Evolutionary conservation across 1,140 invertebrate genomes (phyloP).

Genomic region (Periplaneta americana): DNA sequence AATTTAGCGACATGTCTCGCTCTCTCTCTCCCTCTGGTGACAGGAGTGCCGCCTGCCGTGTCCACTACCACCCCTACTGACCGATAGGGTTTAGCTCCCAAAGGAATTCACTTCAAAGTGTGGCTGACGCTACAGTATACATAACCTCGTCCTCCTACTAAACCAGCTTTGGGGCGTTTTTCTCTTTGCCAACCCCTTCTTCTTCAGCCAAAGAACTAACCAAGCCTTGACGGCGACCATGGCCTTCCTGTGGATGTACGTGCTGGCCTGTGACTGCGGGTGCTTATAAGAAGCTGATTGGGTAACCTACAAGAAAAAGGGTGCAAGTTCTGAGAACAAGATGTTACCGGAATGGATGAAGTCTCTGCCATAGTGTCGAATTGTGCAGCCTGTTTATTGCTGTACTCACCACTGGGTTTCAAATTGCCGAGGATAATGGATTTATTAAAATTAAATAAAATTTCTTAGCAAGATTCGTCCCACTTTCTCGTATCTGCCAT

Average conservation of each 20-base stretch:
- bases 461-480: too few relatives aligned
- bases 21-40: neutral
- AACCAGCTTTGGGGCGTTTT: neutral
- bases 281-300: neutral
- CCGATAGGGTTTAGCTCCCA: neutral
- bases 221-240: neutral
- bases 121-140: neutral
- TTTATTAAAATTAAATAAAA: too few relatives aligned
- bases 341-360: too few relatives aligned
- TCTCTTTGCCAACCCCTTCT: neutral
- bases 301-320: neutral
- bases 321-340: too few relatives aligned
- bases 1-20: neutral
- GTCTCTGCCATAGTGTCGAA: too few relatives aligned
- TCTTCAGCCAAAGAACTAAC: neutral
- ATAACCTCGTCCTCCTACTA: neutral
- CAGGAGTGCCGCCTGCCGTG: neutral
- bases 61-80: neutral
- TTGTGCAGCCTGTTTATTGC: too few relatives aligned
- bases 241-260: neutral
- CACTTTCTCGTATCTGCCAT: too few relatives aligned
- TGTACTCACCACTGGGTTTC: too few relatives aligned
- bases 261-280: neutral
- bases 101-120: neutral
- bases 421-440: too few relatives aligned